Evolutionary conservation across 2,888 invertebrate genomes (phyloP).

Genomic region (Drosophila incognita): DNA sequence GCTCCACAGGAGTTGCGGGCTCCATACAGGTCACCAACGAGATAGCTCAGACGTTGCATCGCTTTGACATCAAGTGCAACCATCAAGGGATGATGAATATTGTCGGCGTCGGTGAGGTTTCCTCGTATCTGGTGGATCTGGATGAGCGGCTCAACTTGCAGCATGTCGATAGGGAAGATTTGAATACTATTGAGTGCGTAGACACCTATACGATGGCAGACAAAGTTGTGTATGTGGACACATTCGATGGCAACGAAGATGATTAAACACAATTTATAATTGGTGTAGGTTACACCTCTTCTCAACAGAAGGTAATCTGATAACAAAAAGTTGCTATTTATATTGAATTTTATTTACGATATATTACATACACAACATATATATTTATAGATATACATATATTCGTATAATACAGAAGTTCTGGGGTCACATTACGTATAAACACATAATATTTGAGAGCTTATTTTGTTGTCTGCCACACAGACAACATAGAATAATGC

Average conservation of each 20-base stretch:
- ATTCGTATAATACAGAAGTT: slow-evolving; percentile 56
- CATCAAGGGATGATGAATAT: slow-evolving; percentile 89
- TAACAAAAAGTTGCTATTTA: slow-evolving; percentile 6
- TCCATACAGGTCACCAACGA: slow-evolving; percentile 91
- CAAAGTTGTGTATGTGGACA: background rate
- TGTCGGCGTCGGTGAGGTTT: slow-evolving; percentile 88
- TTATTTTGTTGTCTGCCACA: slow-evolving; percentile 42
- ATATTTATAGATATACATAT: slow-evolving; percentile 44
- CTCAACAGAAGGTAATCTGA: too few relatives aligned
- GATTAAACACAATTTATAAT: background rate
- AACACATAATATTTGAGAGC: slow-evolving; percentile 55
- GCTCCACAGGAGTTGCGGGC: slow-evolving; percentile 92
- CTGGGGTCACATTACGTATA: slow-evolving; percentile 45
- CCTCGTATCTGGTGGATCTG: slow-evolving; percentile 86
- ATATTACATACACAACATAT: slow-evolving; percentile 45
- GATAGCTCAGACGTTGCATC: slow-evolving; percentile 88
- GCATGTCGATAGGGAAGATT: background rate
- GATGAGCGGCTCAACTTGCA: slow-evolving; percentile 20
- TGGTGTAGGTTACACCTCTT: too few relatives aligned
- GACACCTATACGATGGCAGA: too few relatives aligned
- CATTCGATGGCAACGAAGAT: background rate
- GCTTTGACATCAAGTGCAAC: slow-evolving; percentile 89
- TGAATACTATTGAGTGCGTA: background rate
- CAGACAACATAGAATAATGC: slow-evolving; percentile 11
- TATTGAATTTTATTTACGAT: slow-evolving; percentile 25